These are phyloP conservation scores for Stenodera caucasica DNA, from an alignment of 2,888 invertebrate genomes.

Conservation along the genomic window DNA sequence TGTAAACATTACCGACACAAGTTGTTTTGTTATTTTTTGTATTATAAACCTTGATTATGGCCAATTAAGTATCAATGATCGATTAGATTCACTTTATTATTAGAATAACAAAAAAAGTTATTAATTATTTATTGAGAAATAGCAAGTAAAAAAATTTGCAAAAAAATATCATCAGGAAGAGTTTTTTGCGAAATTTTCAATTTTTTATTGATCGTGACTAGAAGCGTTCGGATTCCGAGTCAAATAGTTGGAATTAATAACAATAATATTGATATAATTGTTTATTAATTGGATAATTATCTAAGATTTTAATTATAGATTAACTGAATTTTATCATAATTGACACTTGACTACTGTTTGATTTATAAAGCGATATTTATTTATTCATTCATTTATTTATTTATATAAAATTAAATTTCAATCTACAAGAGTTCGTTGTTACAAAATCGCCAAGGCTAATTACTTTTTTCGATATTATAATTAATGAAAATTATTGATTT, in stretches of 20 bases:
- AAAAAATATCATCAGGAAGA: neutral
- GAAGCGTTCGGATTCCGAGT: neutral
- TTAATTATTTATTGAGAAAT: neutral
- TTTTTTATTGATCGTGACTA: neutral
- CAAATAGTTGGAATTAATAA: neutral
- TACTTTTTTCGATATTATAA: no score
- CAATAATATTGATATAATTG: neutral
- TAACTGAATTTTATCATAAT: no score
- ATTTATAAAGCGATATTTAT: no score
- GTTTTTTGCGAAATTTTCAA: neutral
- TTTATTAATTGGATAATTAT: no score
- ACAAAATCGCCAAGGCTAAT: no score
- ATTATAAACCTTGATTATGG: slow-evolving; percentile 3
- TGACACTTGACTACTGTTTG: no score
- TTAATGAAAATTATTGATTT: no score
- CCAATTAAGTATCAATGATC: neutral
- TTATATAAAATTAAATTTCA: no score
- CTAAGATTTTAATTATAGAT: no score
- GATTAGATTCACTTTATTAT: slow-evolving; percentile 3
- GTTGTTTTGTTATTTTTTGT: neutral
- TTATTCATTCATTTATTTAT: no score
- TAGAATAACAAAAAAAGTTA: neutral
- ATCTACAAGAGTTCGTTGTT: no score
- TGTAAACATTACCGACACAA: neutral
- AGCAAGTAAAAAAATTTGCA: neutral